These are phyloP conservation scores for Rallus limicola DNA, from an alignment of 2,113 vertebrate species.

Conservation along the genomic window DNA sequence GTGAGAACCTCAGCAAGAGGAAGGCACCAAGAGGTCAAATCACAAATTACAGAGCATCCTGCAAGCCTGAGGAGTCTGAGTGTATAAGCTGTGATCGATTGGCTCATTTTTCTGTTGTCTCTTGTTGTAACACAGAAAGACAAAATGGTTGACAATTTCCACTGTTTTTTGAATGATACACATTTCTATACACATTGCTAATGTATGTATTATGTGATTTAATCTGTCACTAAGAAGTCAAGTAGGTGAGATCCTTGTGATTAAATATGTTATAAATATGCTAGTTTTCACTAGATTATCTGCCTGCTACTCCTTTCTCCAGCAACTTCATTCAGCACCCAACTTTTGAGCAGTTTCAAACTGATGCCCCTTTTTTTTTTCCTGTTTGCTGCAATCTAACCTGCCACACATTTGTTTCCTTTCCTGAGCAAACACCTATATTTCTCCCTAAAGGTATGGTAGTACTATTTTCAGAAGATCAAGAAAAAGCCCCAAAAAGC, in stretches of 20 bases:
- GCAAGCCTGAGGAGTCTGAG: background rate
- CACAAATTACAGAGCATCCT: constrained; percentile 43
- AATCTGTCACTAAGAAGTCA: background rate
- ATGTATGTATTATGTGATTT: background rate
- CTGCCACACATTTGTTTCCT: background rate
- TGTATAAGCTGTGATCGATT: constrained; percentile 6
- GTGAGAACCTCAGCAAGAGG: constrained; percentile 1
- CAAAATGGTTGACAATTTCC: background rate
- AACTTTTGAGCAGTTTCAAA: background rate
- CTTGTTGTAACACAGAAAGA: background rate
- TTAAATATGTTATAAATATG: background rate
- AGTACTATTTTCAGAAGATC: background rate
- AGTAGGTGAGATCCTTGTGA: background rate
- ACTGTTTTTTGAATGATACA: background rate
- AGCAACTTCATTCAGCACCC: background rate
- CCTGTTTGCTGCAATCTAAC: background rate
- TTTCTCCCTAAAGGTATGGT: background rate
- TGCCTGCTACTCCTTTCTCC: background rate
- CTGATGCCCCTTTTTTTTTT: background rate
- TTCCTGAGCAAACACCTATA: background rate
- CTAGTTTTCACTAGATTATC: background rate
- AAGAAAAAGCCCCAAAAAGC: background rate
- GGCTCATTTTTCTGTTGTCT: constrained; percentile 22
- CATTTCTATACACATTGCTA: background rate
- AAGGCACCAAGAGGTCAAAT: constrained; percentile 51